Percentiles rank a stretch among this genome's conserved stretches.
Evolutionary conservation across 2,113 vertebrate genomes (phyloP).

Genomic region (Anguilla japonica): DNA sequence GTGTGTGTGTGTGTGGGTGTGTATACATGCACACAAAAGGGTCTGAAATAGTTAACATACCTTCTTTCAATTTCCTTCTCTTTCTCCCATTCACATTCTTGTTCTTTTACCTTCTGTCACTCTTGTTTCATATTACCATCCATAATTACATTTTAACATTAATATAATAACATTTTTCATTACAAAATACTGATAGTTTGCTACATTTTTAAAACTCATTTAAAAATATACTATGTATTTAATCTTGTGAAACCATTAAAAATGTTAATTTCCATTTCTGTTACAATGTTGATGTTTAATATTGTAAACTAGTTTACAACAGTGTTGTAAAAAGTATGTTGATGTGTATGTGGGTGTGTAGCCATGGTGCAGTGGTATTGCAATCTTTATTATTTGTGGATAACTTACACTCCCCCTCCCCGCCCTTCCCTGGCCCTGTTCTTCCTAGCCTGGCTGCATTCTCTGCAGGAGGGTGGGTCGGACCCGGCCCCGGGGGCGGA

Average conservation of each 20-base stretch:
- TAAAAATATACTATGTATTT: too few species aligned
- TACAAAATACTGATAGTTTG: background rate
- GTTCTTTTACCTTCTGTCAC: conserved; percentile 13
- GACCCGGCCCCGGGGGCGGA: conserved; percentile 51
- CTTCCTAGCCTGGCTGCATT: conserved; percentile 72
- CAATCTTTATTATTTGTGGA: background rate
- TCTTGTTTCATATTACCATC: background rate
- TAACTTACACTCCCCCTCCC: background rate
- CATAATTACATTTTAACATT: background rate
- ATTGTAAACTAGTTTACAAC: background rate
- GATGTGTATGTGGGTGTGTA: background rate
- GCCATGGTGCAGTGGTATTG: background rate
- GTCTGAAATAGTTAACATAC: conserved; percentile 37
- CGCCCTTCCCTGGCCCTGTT: conserved; percentile 26
- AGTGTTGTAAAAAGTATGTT: background rate
- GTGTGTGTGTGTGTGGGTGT: conserved; percentile 8
- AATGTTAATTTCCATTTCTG: too few species aligned
- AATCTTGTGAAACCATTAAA: too few species aligned
- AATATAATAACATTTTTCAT: background rate
- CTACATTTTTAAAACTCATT: background rate
- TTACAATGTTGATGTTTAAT: background rate
- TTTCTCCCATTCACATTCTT: conserved; percentile 16
- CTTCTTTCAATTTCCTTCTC: conserved; percentile 18
- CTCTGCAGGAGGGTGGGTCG: conserved; percentile 48
- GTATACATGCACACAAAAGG: background rate